Percentiles rank a stretch among this genome's conserved stretches.
phyloP scores from a whole-genome alignment of 2,113 vertebrate species.

The Dissostichus mawsoni region DNA sequence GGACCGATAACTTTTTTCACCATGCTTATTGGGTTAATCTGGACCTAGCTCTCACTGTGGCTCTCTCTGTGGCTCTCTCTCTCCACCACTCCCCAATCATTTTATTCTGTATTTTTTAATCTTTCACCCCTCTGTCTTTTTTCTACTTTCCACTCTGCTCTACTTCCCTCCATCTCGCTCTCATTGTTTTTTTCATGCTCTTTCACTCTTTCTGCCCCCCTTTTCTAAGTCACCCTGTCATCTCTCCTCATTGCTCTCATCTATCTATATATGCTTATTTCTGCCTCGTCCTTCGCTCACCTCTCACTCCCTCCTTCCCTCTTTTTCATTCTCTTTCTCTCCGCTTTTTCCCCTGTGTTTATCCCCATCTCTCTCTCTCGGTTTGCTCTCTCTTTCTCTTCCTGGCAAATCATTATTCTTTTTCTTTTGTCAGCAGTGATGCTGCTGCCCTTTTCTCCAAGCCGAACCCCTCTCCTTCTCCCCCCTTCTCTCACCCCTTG shows the following conservation, averaged over 20 bases:
- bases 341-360: slow-evolving; percentile 39
- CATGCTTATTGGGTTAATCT: slow-evolving; percentile 3
- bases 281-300: slow-evolving; percentile 68
- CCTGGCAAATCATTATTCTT: slow-evolving; percentile 73
- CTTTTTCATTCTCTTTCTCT: slow-evolving; percentile 33
- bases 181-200: slow-evolving; percentile 47
- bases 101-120: neutral
- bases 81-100: neutral
- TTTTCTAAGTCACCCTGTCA: slow-evolving; percentile 76
- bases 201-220: slow-evolving; percentile 42
- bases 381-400: slow-evolving; percentile 58
- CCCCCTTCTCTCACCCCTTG: slow-evolving; percentile 20
- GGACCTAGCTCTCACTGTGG: neutral
- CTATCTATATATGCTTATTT: slow-evolving; percentile 77
- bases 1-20: neutral
- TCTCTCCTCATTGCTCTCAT: slow-evolving; percentile 68
- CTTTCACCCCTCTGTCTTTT: slow-evolving; percentile 24
- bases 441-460: slow-evolving; percentile 64
- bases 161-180: slow-evolving; percentile 50
- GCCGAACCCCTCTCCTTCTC: slow-evolving; percentile 21
- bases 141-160: slow-evolving; percentile 56
- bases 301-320: slow-evolving; percentile 48
- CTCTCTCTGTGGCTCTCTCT: slow-evolving; percentile 10
- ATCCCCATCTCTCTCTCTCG: slow-evolving; percentile 3
- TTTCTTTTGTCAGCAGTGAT: slow-evolving; percentile 75